These are phyloP conservation scores for Carcharodon carcharias DNA, from an alignment of 2,797 vertebrate genomes.

Conservation along the genomic window DNA sequence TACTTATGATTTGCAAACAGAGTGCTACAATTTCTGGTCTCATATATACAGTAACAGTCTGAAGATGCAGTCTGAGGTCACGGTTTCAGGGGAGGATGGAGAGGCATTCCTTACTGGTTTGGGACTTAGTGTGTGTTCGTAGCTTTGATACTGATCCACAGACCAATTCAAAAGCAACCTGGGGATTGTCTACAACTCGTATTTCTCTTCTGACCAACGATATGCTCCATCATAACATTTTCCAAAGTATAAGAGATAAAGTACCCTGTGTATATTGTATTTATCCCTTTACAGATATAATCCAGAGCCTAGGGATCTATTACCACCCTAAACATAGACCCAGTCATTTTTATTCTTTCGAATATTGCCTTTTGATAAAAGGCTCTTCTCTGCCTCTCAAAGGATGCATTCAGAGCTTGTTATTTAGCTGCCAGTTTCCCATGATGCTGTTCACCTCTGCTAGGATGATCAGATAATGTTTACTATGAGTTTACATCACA, in stretches of 20 bases:
- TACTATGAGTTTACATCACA: neutral
- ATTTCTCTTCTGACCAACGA: neutral
- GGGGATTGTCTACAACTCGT: neutral
- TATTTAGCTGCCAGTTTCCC: neutral
- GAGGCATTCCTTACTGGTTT: neutral
- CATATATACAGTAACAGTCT: neutral
- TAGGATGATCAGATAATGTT: neutral
- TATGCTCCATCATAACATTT: neutral
- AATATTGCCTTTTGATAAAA: neutral
- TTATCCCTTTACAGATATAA: neutral
- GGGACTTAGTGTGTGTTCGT: neutral
- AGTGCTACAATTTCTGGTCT: neutral
- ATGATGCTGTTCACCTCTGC: neutral
- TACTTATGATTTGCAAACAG: neutral
- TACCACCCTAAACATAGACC: neutral
- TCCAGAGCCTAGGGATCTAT: neutral
- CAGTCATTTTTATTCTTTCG: neutral
- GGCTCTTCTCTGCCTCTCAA: neutral
- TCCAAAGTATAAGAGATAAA: neutral
- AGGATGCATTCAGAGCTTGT: neutral
- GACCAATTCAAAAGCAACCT: neutral
- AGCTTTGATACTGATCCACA: neutral
- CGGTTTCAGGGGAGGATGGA: neutral
- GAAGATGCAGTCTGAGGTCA: neutral
- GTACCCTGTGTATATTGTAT: neutral